Base-by-base conservation (phyloP, 2,797 vertebrate genomes). In the Pteronotus mesoamericanus region DNA sequence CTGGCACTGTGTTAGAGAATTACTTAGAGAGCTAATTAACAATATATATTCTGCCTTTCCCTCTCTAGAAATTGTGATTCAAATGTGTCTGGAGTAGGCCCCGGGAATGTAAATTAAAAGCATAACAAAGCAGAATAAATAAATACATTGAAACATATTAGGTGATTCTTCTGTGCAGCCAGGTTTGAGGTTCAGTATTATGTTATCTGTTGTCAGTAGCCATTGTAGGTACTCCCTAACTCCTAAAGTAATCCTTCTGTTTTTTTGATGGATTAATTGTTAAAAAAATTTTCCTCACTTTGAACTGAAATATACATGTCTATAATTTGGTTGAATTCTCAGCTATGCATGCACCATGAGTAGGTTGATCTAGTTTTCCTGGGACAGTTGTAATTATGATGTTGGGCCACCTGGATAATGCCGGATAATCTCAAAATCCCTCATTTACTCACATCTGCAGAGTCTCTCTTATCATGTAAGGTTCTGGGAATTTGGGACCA, bases 41-140 rank as follows among this genome's bases (percentile, higher is more conserved):
- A 32, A 3, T 55, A 11, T 6, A 11, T 64, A 79, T 55, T 59
- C 57, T 91, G 51, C 9, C 9, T 53, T 46, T 53, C 9, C 57
- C 42, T 42, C 42, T 86, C n/a, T 74, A 66, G 86, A 87, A 96
- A 92, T 89, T 82, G 68, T 77, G 59, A 77, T 71, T 69, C 57
- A 42, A 42, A 1, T 74, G n/a, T 14, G 2, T 92, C 66, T 89
- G 61, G 5, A 59, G 9, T 71, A 48, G 53, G 46, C 24, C 18
- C 61, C 92, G 42, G 34, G 32, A 57, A 75, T 87, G 14, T 64
- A 37, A 86, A 64, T 87, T 69, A 53, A 69, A 89, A 44, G 51
- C n/a, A 26, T 46, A 59, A 71, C 8, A 11, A 83, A 85, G 32
- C 75, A 84, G 69, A 59, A 78, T 29, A 74, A 89, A 89, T 12